A percentile compares a stretch with the other conserved stretches of the same genome.
phyloP scores from a whole-genome alignment of 2,797 vertebrate species.

The Pantherophis vulpinus region DNA sequence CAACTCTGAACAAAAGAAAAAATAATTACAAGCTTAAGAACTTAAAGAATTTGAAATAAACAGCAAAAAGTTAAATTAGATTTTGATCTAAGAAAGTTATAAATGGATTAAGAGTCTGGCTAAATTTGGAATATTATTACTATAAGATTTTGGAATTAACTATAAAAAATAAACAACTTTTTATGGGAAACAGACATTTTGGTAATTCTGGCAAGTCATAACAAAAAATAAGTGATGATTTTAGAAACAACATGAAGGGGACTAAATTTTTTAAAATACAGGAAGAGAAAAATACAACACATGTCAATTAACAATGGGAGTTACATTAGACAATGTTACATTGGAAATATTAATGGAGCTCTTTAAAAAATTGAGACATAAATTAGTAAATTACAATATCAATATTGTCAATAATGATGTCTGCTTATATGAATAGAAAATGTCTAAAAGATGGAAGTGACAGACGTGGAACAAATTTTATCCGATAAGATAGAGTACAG shows the following conservation, averaged over 20 bases:
- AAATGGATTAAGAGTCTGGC: neutral
- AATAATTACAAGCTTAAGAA: neutral
- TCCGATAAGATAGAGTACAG: neutral
- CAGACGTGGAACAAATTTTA: too few species aligned
- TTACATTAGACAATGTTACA: neutral
- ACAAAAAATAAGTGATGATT: neutral
- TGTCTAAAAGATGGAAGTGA: too few species aligned
- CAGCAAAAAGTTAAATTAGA: neutral
- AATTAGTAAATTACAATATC: too few species aligned
- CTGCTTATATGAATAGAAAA: too few species aligned
- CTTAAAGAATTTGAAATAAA: neutral
- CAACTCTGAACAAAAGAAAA: neutral
- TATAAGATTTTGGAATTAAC: neutral
- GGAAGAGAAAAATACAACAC: neutral
- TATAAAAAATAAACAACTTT: neutral
- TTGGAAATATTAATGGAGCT: neutral
- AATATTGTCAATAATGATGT: too few species aligned
- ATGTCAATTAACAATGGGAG: neutral
- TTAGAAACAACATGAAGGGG: neutral
- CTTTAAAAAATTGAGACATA: neutral
- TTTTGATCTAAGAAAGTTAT: neutral
- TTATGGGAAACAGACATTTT: neutral
- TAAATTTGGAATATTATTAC: neutral
- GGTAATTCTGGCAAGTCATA: neutral
- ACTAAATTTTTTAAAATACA: neutral